Evolutionary conservation across 1,140 invertebrate species (phyloP), one percentile per base, ranked within the genome.

Genomic region (Notospermus geniculatus): DNA sequence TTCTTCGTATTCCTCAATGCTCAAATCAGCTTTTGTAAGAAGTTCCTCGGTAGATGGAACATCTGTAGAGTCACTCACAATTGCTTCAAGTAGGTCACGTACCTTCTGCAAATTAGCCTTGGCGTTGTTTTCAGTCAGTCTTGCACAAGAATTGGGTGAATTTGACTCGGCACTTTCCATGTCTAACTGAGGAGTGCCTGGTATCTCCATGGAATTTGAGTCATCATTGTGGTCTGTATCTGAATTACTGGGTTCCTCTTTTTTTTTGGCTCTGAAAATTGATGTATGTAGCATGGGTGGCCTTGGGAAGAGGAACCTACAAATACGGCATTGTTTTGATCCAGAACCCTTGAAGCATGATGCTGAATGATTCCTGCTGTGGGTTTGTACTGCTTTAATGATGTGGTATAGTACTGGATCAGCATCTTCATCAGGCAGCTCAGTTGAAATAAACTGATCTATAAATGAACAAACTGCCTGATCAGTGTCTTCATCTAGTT

Each of bases 281-380:
- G 17, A 7, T 7, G 54, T 55, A 28, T 32, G 29, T 32, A 7
- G n/a, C 29, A 30, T 19, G 5, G 54, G 54, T 28, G 23, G 23
- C 19, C 25, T 55, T 30, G 29, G 54, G 29, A 55, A 55, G 11
- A n/a, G 17, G 27, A 55, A 55, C 19, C 54, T 30, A 55, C 54
- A 55, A 7, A 22, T 55, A 4, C n/a, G 17, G 25, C 46, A 36
- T 7, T 15, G 32, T 15, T 36, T 36, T 36, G 4, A 15, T 15
- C 32, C 4, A 15, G 4, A 7, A 29, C 29, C 29, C 19, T 55
- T 55, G 23, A n/a, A 27, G 19, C 54, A 55, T 30, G 54, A 55
- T 55, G 36, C 25, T 55, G 54, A 55, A 19, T 55, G 54, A 11
- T 30, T 55, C 25, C 25, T 55, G 5, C 54, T 55, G 54, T 55